Evolutionary conservation across 2,888 invertebrate species (phyloP), one percentile per base, ranked within the genome.

Genomic region (Elgonia sp.): DNA sequence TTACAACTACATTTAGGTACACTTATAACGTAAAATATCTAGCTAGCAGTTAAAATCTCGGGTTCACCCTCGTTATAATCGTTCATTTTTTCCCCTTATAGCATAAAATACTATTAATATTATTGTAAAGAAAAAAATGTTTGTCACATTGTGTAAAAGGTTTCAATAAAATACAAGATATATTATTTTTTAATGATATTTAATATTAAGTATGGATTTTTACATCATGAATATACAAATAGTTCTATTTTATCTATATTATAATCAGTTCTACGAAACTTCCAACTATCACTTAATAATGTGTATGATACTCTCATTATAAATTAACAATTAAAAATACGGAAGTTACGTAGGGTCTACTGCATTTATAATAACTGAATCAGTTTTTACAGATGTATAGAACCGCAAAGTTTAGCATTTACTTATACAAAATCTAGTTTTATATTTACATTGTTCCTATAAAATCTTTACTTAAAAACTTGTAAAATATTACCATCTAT

Each of bases 391-490:
- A 81, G 53, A 50, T 14, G 37, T 37, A n/a, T 9, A 50, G 3
- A 5, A 29, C 29, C 1, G 1, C 29, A 29, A 29, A 29, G 8
- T 18, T 37, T 57, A 63, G 40, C 57, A 57, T 29, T 9, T n/a
- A 20, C 42, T 42, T 82, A 53, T 82, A 82, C 55, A 73, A 73
- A 81, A 72, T 81, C n/a, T 81, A 63, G 7, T 14, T 53, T 16
- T 8, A 63, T 82, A 82, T 82, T 82, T 82, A 82, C 82, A 82
- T 39, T 70, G 60, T 29, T 10, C 55, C 29, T 62, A 50, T 46
- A 50, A 70, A 50, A 50, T 21, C 18, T 67, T 16, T 50, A 79
- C 42, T 53, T 18, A 53, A 65, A 40, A 46, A 29, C 46, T 50
- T 46, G 6, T 46, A 65, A 65, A 65, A 65, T 65, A 53, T 40